A percentile compares a stretch with the other conserved stretches of the same genome.
Conservation (phyloP, 53 echinoderm and acorn worm genomes). For the Paracentrotus lividus region DNA sequence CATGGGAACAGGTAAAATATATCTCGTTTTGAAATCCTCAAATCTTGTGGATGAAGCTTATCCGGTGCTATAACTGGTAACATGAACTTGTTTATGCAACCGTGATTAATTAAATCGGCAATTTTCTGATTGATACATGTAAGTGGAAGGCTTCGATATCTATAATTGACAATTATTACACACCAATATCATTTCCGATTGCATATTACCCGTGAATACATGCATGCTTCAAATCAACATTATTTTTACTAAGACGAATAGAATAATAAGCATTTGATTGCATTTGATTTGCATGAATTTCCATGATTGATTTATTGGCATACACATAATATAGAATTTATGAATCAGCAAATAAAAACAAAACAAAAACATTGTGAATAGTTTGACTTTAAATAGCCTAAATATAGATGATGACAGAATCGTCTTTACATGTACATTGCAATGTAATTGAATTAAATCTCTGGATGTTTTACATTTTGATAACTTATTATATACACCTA, state of each 20-base stretch:
- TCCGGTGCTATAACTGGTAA: background rate
- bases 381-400: too few species aligned
- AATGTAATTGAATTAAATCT: too few species aligned
- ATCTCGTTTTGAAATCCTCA: background rate
- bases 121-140: background rate
- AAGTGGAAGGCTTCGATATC: background rate
- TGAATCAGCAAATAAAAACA: background rate
- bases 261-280: too few species aligned
- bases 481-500: too few species aligned
- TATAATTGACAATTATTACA: background rate
- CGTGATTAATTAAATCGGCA: background rate
- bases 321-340: background rate
- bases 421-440: too few species aligned
- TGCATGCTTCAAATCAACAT: too few species aligned
- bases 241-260: too few species aligned
- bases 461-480: too few species aligned
- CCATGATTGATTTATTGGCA: background rate
- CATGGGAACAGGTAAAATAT: conserved; percentile 23
- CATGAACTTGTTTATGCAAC: background rate
- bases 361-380: background rate
- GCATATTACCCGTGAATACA: background rate
- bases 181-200: background rate
- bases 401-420: too few species aligned
- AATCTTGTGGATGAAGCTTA: background rate
- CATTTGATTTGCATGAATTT: background rate